Evolutionary conservation across 2,888 invertebrate species (phyloP).

Genomic region (Steinernema hermaphroditum): DNA sequence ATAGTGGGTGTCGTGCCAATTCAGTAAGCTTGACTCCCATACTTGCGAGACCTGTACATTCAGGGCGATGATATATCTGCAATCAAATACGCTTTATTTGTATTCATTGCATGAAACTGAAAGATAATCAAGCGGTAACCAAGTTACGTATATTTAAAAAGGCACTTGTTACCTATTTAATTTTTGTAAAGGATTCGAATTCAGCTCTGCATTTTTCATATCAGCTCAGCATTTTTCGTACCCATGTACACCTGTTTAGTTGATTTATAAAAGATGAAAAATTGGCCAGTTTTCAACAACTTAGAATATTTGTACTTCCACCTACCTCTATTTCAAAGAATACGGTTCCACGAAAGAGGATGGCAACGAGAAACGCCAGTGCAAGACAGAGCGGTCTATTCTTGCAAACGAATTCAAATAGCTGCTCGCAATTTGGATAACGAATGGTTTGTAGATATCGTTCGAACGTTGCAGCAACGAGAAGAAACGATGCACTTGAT

Average conservation of each 20-base stretch:
- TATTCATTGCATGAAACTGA: no score
- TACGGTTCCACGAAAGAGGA: constrained; percentile 58
- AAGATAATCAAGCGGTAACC: no score
- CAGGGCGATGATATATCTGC: constrained; percentile 45
- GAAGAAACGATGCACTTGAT: constrained; percentile 57
- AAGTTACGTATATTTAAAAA: no score
- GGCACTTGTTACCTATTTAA: no score
- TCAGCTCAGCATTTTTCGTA: no score
- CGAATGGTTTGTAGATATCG: constrained; percentile 59
- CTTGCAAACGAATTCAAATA: constrained; percentile 51
- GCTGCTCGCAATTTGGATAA: constrained; percentile 28
- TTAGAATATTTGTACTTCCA: constrained; percentile 7
- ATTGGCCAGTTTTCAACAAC: no score
- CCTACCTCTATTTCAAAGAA: constrained; percentile 58
- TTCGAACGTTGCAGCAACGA: constrained; percentile 62
- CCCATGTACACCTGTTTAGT: no score
- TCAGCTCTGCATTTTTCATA: no score
- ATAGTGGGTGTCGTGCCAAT: constrained; percentile 46
- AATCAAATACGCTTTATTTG: no score
- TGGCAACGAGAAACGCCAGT: constrained; percentile 50
- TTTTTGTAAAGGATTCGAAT: no score
- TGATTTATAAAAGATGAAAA: no score
- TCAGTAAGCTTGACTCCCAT: constrained; percentile 49
- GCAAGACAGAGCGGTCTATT: constrained; percentile 52
- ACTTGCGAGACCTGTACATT: constrained; percentile 53